A percentile compares a stretch with the other conserved stretches of the same genome.
Evolutionary conservation across 2,113 vertebrate genomes (phyloP).

Genomic region (Notiomystis cincta): DNA sequence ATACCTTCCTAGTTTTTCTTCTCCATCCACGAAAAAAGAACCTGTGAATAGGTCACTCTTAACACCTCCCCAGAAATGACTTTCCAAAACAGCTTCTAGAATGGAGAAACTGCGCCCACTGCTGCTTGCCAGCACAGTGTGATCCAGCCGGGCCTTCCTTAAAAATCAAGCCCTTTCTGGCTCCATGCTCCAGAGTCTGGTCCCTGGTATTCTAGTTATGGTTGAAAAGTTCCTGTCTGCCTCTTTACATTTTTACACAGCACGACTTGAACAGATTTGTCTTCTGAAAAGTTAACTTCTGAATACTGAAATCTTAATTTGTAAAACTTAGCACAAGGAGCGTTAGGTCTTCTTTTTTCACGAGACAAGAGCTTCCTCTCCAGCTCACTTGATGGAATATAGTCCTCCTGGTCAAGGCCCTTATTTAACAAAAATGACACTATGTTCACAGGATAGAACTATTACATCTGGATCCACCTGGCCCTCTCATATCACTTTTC

Average conservation of each 20-base stretch:
- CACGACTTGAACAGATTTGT: conserved; percentile 46
- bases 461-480: neutral
- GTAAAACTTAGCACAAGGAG: conserved; percentile 39
- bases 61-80: neutral
- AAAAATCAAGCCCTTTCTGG: conserved; percentile 56
- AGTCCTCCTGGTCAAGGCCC: conserved; percentile 13
- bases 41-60: conserved; percentile 58
- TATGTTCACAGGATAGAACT: neutral
- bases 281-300: conserved; percentile 50
- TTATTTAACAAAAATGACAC: conserved; percentile 50
- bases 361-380: conserved; percentile 13
- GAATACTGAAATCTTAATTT: conserved; percentile 8
- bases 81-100: conserved; percentile 58
- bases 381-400: neutral
- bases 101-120: conserved; percentile 40
- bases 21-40: conserved; percentile 34
- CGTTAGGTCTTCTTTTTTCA: neutral
- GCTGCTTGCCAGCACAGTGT: neutral
- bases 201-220: neutral
- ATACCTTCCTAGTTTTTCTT: conserved; percentile 49
- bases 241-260: conserved; percentile 46
- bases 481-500: conserved; percentile 14
- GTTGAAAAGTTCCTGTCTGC: conserved; percentile 24
- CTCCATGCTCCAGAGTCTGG: conserved; percentile 59
- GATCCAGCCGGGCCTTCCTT: conserved; percentile 5